phyloP scores from a whole-genome alignment of 1,140 invertebrate species.

The Phthorimaea operculella region DNA sequence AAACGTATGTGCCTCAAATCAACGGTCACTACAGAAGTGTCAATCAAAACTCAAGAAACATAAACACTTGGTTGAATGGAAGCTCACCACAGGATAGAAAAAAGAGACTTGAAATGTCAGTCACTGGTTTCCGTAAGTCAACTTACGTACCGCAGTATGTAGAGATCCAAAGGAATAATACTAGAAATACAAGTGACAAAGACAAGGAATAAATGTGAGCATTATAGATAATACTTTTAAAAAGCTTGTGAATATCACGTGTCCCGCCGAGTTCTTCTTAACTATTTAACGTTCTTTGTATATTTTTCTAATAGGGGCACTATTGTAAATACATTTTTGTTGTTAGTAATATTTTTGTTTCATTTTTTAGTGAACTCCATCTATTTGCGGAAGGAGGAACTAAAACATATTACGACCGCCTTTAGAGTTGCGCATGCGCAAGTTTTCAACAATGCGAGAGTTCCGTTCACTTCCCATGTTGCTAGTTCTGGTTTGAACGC shows the following conservation, averaged over 20 bases:
- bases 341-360: background rate
- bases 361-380: background rate
- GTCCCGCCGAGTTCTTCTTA: constrained; percentile 26
- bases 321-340: constrained; percentile 17
- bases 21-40: constrained; percentile 53
- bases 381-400: background rate
- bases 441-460: background rate
- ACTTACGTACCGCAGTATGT: constrained; percentile 42
- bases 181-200: constrained; percentile 10
- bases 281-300: background rate
- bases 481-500: too few species aligned
- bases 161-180: constrained; percentile 46
- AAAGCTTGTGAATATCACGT: background rate
- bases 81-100: constrained; percentile 43
- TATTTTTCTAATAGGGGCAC: constrained; percentile 7
- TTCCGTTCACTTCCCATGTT: too few species aligned
- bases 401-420: background rate
- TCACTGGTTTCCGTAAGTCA: constrained; percentile 27
- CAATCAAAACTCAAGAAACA: constrained; percentile 29
- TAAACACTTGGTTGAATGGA: constrained; percentile 32
- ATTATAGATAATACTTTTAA: too few species aligned
- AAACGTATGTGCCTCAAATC: constrained; percentile 45
- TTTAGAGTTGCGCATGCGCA: background rate
- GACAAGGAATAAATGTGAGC: background rate
- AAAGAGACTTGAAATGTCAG: constrained; percentile 30